A percentile compares a stretch with the other conserved stretches of the same genome.
phyloP scores from a whole-genome alignment of 2,113 vertebrate species.

The Platanista minor region DNA sequence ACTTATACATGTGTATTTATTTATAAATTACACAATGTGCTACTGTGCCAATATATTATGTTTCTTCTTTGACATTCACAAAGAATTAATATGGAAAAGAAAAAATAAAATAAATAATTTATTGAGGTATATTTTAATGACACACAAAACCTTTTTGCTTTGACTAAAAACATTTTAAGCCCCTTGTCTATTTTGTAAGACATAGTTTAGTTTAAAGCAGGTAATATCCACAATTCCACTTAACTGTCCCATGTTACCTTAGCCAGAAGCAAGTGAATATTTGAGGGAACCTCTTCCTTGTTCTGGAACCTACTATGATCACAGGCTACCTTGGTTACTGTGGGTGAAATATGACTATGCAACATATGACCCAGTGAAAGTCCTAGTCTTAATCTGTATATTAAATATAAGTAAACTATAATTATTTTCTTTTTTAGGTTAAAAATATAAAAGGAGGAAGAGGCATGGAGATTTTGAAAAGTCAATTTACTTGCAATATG shows the following conservation, averaged over 20 bases:
- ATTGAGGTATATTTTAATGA: conserved; percentile 9
- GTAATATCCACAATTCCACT: background rate
- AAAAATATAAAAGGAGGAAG: background rate
- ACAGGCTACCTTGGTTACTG: background rate
- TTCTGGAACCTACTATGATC: background rate
- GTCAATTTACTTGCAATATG: background rate
- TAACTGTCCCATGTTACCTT: background rate
- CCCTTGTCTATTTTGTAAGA: background rate
- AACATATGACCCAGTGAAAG: background rate
- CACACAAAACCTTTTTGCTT: background rate
- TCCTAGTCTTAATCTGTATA: background rate
- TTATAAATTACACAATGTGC: background rate
- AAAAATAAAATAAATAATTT: background rate
- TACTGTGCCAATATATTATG: background rate
- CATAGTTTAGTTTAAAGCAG: background rate
- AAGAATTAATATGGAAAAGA: background rate
- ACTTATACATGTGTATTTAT: background rate
- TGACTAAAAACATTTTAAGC: background rate
- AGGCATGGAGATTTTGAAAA: conserved; percentile 7
- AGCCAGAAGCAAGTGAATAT: background rate
- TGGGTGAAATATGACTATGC: background rate
- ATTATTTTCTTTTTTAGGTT: background rate
- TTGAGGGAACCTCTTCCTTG: background rate
- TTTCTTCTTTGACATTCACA: background rate
- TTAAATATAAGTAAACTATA: background rate